Evolutionary conservation across 1,140 invertebrate genomes (phyloP), one percentile per base, ranked within the genome.

Genomic region (Leptinotarsa defecta): DNA sequence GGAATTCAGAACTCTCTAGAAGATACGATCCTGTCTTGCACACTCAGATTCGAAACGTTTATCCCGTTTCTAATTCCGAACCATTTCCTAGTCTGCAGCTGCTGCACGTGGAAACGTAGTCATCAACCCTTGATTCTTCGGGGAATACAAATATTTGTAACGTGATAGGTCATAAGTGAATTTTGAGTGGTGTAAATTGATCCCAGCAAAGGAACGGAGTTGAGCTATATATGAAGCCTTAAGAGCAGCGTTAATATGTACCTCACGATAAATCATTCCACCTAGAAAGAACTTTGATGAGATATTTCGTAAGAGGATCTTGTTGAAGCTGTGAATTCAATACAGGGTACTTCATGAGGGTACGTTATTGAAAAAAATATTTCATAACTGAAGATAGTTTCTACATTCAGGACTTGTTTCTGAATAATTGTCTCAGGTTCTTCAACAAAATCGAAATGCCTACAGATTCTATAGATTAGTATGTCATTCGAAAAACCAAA

Each of bases 101-200:
- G 15, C 52, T 57, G n/a, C 15, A 15, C 5, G 17, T 3, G 15
- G 52, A 57, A 57, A 57, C 52, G 52, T 17, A 19, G 13, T 17
- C n/a, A 15, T 15, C 52, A 57, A 57, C 52, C 17, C 52, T 57
- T 57, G n/a, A 57, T 57, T 57, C 52, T 15, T 19, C 6, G 4
- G 52, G n/a, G 52, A 57, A 57, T 57, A 15, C 52, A 57, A 57
- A 57, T 57, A 57, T 57, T 65, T 65, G 71, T 65, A 73, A 73
- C 62, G 27, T 52, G 71, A 73, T 73, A 62, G 48, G 73, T 57
- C 65, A 74, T 74, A 69, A 74, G 73, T 69, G 73, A 74, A 68
- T 73, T 64, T 69, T 48, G 65, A 69, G 67, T 74, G 67, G 64
- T 74, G 73, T 74, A 74, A 68, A 74, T 69, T 69, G 73, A 74